phyloP scores from a whole-genome alignment of 2,113 vertebrate genomes.

The Hylia prasina region DNA sequence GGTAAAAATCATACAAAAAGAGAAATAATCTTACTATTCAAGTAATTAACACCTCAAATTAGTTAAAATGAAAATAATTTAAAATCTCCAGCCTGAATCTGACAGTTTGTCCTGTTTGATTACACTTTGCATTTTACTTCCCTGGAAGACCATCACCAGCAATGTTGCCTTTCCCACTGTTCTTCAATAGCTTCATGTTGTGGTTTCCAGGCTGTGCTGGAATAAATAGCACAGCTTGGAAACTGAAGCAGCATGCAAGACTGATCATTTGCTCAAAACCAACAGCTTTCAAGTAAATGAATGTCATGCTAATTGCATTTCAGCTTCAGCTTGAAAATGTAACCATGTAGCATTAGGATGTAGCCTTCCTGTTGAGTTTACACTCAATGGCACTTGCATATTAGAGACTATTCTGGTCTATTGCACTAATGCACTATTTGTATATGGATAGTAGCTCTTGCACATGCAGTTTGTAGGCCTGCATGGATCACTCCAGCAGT shows the following conservation, averaged over 20 bases:
- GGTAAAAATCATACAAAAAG: not conserved
- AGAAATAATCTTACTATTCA: not conserved
- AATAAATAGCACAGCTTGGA: not conserved
- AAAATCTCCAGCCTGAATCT: not conserved
- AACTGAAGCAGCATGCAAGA: not conserved
- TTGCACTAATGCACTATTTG: not conserved
- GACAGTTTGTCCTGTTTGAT: not conserved
- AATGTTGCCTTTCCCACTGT: not conserved
- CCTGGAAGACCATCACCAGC: not conserved
- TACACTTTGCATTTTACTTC: not conserved
- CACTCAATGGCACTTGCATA: not conserved
- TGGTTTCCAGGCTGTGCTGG: slow-evolving; percentile 11
- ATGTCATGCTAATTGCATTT: not conserved
- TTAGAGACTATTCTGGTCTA: not conserved
- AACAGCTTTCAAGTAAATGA: slow-evolving; percentile 26
- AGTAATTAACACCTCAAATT: not conserved
- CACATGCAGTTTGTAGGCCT: not conserved
- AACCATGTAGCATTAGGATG: not conserved
- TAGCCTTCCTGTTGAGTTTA: not conserved
- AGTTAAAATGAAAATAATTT: not conserved
- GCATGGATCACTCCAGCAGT: not conserved
- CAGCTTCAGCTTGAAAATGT: not conserved
- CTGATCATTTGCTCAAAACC: slow-evolving; percentile 18
- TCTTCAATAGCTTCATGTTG: not conserved
- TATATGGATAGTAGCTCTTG: not conserved